Percentiles rank a stretch among this genome's conserved stretches.
Evolutionary conservation across 2,797 vertebrate species (phyloP).

Genomic region (Xenopus petersii): DNA sequence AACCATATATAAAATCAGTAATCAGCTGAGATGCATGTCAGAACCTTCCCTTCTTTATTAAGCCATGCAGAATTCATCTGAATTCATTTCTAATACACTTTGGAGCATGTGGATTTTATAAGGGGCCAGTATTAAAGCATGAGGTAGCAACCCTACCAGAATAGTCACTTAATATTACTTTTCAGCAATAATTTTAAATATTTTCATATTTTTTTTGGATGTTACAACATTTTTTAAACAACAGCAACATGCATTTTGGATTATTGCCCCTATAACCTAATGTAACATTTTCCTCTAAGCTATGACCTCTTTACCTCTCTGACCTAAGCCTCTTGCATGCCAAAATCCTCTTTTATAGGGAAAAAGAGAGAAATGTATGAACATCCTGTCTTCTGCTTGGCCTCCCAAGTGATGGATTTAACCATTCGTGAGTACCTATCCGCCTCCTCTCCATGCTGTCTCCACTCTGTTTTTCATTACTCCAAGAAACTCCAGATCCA

Average conservation of each 20-base stretch:
- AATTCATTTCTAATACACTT: too few species aligned
- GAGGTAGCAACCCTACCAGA: too few species aligned
- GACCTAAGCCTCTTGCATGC: slow-evolving; percentile 98
- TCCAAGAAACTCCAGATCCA: slow-evolving; percentile 73
- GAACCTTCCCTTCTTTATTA: too few species aligned
- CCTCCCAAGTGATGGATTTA: slow-evolving; percentile 99
- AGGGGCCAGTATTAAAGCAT: too few species aligned
- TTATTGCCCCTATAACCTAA: slow-evolving; percentile 65
- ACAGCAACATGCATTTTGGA: neutral
- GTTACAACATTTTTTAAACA: neutral
- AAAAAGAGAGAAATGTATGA: slow-evolving; percentile 99
- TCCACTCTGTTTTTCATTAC: slow-evolving; percentile 74
- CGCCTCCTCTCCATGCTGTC: slow-evolving; percentile 79
- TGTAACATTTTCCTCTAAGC: slow-evolving; percentile 83
- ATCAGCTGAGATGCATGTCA: too few species aligned
- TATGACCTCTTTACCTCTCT: slow-evolving; percentile 84
- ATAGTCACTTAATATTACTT: too few species aligned
- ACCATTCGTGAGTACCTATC: slow-evolving; percentile 99
- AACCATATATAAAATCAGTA: too few species aligned
- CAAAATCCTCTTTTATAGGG: slow-evolving; percentile 98
- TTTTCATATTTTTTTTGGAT: neutral
- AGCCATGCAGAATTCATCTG: too few species aligned
- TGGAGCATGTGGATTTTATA: too few species aligned
- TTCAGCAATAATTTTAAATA: too few species aligned
- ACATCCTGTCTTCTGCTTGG: slow-evolving; percentile 99